These are phyloP conservation scores for Acomys russatus DNA, from an alignment of 2,797 vertebrate genomes.

Conservation along the genomic window DNA sequence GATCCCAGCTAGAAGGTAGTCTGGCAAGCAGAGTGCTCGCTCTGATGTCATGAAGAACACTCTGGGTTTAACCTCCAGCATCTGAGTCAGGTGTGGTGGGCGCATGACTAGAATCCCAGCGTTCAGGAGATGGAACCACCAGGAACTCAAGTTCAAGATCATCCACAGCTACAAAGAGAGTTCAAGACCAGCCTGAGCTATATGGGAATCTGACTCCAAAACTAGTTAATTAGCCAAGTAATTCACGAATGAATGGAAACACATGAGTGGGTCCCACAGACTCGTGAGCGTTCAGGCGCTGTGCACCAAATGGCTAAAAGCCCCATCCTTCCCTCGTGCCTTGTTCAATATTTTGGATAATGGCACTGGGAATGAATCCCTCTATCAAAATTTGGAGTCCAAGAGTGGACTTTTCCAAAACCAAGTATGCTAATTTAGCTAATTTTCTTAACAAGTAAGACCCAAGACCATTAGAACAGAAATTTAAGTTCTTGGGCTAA, in stretches of 20 bases:
- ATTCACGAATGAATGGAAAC: neutral
- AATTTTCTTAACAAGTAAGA: constrained; percentile 64
- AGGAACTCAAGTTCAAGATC: neutral
- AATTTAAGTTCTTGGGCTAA: constrained; percentile 56
- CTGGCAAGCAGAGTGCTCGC: too few species aligned
- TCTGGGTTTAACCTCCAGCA: neutral
- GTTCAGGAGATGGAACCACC: neutral
- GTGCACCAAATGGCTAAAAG: neutral
- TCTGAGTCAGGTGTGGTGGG: neutral
- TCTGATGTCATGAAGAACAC: neutral
- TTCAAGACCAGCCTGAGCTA: neutral
- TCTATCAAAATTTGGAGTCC: neutral
- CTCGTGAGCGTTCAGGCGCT: neutral
- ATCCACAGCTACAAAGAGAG: neutral
- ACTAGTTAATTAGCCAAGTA: neutral
- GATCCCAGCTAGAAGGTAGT: too few species aligned
- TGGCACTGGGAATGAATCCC: neutral
- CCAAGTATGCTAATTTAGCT: constrained; percentile 50
- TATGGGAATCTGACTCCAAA: neutral
- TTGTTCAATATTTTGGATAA: neutral
- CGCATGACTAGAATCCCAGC: neutral
- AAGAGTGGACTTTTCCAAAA: neutral
- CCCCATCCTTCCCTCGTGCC: neutral
- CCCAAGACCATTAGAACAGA: constrained; percentile 69
- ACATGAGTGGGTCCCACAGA: neutral